Conservation (phyloP, 2,113 vertebrate genomes). For the Thermophis baileyi region DNA sequence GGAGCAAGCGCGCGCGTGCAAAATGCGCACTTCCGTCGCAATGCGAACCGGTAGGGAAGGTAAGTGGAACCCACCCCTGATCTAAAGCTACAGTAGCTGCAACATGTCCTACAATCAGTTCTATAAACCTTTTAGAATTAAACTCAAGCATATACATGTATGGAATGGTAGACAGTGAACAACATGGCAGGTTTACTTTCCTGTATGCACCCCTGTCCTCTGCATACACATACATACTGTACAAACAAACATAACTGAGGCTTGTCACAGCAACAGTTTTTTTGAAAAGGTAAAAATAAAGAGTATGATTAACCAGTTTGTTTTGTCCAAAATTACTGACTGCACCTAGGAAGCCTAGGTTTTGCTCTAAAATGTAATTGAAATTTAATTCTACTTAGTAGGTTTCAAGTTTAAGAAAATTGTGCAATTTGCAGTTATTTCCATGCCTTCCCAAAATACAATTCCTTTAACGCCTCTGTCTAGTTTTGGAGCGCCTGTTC, state of each 20-base stretch:
- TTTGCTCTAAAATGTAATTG: conserved; percentile 16
- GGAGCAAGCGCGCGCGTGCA: too few species aligned
- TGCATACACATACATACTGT: neutral
- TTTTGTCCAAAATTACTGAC: neutral
- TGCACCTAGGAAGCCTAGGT: neutral
- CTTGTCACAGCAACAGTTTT: neutral
- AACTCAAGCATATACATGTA: neutral
- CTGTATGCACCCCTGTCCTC: neutral
- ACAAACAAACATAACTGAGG: neutral
- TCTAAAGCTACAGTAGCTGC: neutral
- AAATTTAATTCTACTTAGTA: neutral
- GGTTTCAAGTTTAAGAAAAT: neutral
- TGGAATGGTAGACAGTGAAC: neutral
- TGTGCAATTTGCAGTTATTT: neutral
- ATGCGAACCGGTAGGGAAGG: too few species aligned
- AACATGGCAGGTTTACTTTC: neutral
- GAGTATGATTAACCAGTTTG: neutral
- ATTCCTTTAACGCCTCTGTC: conserved; percentile 1
- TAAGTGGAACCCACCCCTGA: too few species aligned
- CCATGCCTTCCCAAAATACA: neutral
- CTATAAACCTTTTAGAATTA: conserved; percentile 26
- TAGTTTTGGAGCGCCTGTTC: conserved; percentile 49
- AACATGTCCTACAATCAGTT: neutral
- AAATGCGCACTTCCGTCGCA: too few species aligned
- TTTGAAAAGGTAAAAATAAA: neutral